phyloP scores from a whole-genome alignment of 2,113 vertebrate genomes.

The Pseudolaguvia tuberculata region DNA sequence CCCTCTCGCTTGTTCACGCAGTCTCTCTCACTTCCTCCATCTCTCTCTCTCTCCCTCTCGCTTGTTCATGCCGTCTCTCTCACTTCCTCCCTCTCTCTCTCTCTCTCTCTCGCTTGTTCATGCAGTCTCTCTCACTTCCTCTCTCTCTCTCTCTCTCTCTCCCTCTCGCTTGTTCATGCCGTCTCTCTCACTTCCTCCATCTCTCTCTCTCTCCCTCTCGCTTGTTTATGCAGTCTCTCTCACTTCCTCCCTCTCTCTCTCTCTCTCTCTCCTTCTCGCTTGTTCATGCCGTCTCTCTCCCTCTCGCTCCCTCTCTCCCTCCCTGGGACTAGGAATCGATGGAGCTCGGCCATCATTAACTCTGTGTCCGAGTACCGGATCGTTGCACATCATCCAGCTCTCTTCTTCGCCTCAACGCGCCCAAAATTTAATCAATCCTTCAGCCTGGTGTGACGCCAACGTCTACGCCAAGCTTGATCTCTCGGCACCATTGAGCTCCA shows the following conservation, averaged over 20 bases:
- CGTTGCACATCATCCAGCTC: conserved; percentile 34
- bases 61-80: too few species aligned
- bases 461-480: conserved; percentile 8
- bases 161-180: too few species aligned
- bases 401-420: conserved; percentile 12
- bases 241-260: conserved; percentile 18
- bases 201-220: conserved; percentile 13
- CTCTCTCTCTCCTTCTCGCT: conserved; percentile 14
- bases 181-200: conserved; percentile 20
- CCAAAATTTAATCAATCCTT: conserved; percentile 30
- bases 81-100: conserved; percentile 18
- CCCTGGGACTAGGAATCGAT: conserved; percentile 34
- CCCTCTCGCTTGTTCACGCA: too few species aligned
- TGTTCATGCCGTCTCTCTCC: conserved; percentile 6
- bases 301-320: conserved; percentile 23
- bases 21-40: conserved; percentile 20
- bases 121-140: too few species aligned
- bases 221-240: too few species aligned
- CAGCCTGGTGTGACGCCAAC: conserved; percentile 4
- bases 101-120: conserved; percentile 16
- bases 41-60: conserved; percentile 13
- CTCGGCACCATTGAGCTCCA: background rate
- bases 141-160: conserved; percentile 18
- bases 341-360: conserved; percentile 42
- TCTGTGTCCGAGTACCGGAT: conserved; percentile 31